Base-by-base conservation (phyloP, 2,113 vertebrate genomes). In the Cyanoramphus novaezelandiae region DNA sequence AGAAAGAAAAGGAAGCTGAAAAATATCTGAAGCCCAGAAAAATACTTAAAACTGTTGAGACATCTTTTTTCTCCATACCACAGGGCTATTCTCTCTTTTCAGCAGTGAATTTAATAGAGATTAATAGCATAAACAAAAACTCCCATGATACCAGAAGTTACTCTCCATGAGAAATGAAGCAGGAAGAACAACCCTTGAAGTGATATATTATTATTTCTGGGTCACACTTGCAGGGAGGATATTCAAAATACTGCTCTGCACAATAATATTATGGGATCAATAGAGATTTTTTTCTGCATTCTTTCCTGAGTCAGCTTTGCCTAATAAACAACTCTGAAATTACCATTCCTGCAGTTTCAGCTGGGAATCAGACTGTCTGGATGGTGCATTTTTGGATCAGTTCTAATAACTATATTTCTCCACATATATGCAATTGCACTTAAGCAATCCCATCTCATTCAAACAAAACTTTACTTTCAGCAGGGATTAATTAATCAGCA, bases 51-150 rank as follows among this genome's bases (percentile, higher is more conserved):
- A 52, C 6, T 28, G 5, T n/a, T 74, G 9, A 64, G n/a, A 41
- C 6, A 10, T 10, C 9, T 43, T 72, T 67, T 78, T 87, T 57
- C 28, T 84, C 44, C 47, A 60, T 4, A 41, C 9, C 35, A 35
- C 8, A 49, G 35, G 7, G 72, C 84, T 79, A 79, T 82, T 57
- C 21, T 81, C 49, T 17, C 23, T 85, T 92, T 91, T 95, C 55
- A 49, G 11, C 17, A 82, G 17, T 62, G 62, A 82, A 76, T 2
- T 87, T 91, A 64, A 89, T 60, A 87, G 35, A 93, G 69, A 91
- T 90, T 91, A 92, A 84, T 86, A 75, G 33, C 43, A 94, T 76
- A 85, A 96, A 79, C 65, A 95, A 79, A 92, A 89, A 64, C 10
- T 43, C 65, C 13, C 62, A 57, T 57, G 57, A 68, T 72, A 79